Evolutionary conservation across 2,797 vertebrate species (phyloP), one percentile per base, ranked within the genome.

Genomic region (Phoxinus dragarum): DNA sequence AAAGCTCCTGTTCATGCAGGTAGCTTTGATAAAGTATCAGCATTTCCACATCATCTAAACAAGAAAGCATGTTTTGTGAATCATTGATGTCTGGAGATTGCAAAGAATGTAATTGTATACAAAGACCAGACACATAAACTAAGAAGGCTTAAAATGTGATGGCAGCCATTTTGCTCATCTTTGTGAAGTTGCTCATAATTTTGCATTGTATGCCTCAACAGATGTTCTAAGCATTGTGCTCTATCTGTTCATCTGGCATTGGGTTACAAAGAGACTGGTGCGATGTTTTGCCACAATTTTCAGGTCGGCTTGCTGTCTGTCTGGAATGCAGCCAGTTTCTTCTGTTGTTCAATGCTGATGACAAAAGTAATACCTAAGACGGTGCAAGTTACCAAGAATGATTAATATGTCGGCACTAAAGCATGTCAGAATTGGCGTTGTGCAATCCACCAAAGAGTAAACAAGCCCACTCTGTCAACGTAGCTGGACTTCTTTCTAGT

Each of bases 21-120:
- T 92, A 89, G 88, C 91, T 92, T 89, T 91, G 92, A 92, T 92
- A 92, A 90, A 91, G 86, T 91, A 91, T 92, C 88, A 89, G 90
- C 85, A 87, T 86, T 84, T 91, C 72, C 80, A 89, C 84, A 92
- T 91, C 89, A 90, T 87, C 87, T 90, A 91, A 92, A 92, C 92
- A 92, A 89, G 66, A 76, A 76, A 86, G 80, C 71, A 77, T 61
- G 69, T 81, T 85, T 76, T 80, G 86, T 81, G 88, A 87, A 91
- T 90, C 90, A 89, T 66, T 81, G 89, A 92, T 92, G 92, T 92
- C 90, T 92, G 90, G 90, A 92, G 92, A 92, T 93, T 91, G 85
- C 49, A 89, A 90, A 89, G 90, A 88, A 91, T 89, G 90, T 86
- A 89, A 89, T 88, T 90, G 87, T 91, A 90, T 91, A 92, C 85